phyloP scores from a whole-genome alignment of 2,888 invertebrate species.

The Drosophila paracracens region DNA sequence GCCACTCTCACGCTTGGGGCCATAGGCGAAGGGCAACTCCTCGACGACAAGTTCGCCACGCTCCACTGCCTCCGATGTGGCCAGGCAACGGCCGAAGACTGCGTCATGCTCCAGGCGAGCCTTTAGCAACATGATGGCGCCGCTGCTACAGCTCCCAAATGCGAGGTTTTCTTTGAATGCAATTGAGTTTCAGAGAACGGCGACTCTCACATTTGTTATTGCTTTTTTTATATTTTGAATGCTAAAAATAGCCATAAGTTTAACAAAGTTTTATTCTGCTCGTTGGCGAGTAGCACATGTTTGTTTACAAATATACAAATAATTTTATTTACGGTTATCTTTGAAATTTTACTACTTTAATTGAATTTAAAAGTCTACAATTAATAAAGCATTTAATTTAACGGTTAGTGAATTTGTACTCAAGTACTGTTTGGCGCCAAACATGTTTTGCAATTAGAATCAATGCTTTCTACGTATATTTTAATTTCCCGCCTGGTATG shows the following conservation, averaged over 20 bases:
- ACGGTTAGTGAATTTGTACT: not conserved
- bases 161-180: constrained; percentile 27
- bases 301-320: not conserved
- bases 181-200: constrained; percentile 23
- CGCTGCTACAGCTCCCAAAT: constrained; percentile 26
- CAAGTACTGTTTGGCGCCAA: not conserved
- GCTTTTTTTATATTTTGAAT: constrained; percentile 5
- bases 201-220: not conserved
- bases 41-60: constrained; percentile 90
- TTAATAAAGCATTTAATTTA: not conserved
- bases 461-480: constrained; percentile 10
- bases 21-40: constrained; percentile 90
- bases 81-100: constrained; percentile 89
- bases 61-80: constrained; percentile 88
- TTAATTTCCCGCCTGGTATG: not conserved
- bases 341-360: not conserved
- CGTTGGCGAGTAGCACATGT: not conserved
- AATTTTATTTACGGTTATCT: not conserved
- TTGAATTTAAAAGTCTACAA: not conserved
- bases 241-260: constrained; percentile 37
- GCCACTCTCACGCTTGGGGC: constrained; percentile 91
- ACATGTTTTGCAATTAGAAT: constrained; percentile 5
- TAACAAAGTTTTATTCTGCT: not conserved
- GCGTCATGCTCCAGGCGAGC: constrained; percentile 86
- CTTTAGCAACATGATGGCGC: constrained; percentile 78